Evolutionary conservation across 2,888 invertebrate species (phyloP), one percentile per base, ranked within the genome.

Genomic region (Diaperis boleti): DNA sequence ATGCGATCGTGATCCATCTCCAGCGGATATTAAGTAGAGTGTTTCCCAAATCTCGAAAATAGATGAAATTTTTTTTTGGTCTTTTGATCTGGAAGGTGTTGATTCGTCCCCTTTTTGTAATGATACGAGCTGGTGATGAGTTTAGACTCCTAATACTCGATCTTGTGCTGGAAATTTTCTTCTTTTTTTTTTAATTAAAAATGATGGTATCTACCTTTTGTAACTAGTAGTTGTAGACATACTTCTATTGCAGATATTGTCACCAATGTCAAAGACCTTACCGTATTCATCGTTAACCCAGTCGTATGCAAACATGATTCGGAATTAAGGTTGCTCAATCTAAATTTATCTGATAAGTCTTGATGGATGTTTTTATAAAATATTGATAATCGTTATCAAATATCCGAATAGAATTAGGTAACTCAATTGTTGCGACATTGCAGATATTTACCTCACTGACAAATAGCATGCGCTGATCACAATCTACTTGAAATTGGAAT

Each of bases 11-110:
- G 1, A 90, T 86, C 83, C 87, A 89, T 7, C 90, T 83, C 92
- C 92, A 93, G 78, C 88, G 86, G 66, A 89, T 86, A 79, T 91
- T 91, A 26, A 92, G 86, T 79, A 88, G 74, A 0, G 87, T 87
- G 11, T 87, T 87, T 75, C 87, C 88, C 37, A 87, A 77, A 74
- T 88, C 88, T 65, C 59, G 84, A 79, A 78, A 67, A 67, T 76
- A 79, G 1, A 66, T 65, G 22, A 74, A 60, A 47, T 72, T 69
- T 64, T 78, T 79, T 22, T 75, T 54, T 13, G 74, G 74, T 1
- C 73, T 64, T 62, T 74, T 66, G 1, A 61, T 69, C 10, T 72
- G 50, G 41, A 72, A 73, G 18, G 66, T 73, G 61, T 76, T 76
- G 10, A 74, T 59, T 20, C 72, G 69, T 3, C 76, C 76, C 11